Evolutionary conservation across 1,140 invertebrate genomes (phyloP).

Genomic region (Tenebrio molitor): DNA sequence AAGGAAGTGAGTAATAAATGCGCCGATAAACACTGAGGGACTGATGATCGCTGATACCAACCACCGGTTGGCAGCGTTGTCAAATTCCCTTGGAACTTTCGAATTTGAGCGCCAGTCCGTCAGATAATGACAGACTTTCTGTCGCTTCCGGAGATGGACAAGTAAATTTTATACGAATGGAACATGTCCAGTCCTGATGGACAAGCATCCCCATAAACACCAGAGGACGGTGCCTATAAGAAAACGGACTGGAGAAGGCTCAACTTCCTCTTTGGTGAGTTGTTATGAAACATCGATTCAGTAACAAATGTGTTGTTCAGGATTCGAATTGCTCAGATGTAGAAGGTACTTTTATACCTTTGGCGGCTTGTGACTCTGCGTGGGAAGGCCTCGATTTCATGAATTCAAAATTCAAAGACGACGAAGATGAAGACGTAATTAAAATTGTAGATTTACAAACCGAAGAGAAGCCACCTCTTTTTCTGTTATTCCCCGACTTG

Average conservation of each 20-base stretch:
- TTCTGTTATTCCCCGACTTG: slow-evolving; percentile 31
- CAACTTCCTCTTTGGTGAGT: neutral
- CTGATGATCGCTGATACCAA: too few relatives aligned
- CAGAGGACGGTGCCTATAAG: slow-evolving; percentile 8
- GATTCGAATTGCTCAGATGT: neutral
- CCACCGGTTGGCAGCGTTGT: too few relatives aligned
- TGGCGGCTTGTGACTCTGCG: neutral
- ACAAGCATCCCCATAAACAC: neutral
- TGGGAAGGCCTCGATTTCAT: slow-evolving; percentile 13
- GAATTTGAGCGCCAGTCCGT: too few relatives aligned
- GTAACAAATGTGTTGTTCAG: neutral
- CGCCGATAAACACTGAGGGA: too few relatives aligned
- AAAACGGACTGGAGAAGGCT: slow-evolving; percentile 9
- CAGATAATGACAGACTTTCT: too few relatives aligned
- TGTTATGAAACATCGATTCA: neutral
- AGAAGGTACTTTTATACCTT: slow-evolving; percentile 17
- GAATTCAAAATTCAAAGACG: slow-evolving; percentile 3
- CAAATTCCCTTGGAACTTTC: too few relatives aligned
- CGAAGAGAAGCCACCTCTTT: slow-evolving; percentile 18
- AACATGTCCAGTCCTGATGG: neutral
- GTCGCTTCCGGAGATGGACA: too few relatives aligned
- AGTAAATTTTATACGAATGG: neutral
- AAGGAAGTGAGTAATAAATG: too few relatives aligned
- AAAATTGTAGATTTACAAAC: slow-evolving; percentile 1
- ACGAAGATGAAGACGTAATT: slow-evolving; percentile 11